A percentile compares a stretch with the other conserved stretches of the same genome.
Conservation (phyloP, 2,888 invertebrate species). For the Philonicus albiceps region DNA sequence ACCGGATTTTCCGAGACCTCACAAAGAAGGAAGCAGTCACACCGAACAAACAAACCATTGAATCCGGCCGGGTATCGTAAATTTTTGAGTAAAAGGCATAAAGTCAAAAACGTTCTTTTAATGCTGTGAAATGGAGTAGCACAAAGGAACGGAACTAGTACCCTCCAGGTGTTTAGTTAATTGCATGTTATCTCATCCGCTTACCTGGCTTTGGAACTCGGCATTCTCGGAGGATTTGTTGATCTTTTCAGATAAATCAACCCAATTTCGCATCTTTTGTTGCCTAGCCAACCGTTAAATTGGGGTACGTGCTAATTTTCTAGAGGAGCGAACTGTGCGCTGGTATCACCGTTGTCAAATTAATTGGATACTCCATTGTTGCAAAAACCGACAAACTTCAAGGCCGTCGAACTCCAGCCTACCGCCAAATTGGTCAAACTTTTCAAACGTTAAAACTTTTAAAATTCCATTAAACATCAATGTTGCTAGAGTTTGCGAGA, state of each 20-base stretch:
- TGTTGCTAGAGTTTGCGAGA: too few species aligned
- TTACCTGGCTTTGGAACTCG: constrained; percentile 6
- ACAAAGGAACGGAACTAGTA: constrained; percentile 36
- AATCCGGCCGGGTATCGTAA: constrained; percentile 4
- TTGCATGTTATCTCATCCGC: constrained; percentile 37
- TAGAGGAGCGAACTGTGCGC: not conserved
- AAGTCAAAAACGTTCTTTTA: constrained; percentile 33
- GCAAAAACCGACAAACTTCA: not conserved
- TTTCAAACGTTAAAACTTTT: too few species aligned
- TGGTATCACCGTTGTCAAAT: not conserved
- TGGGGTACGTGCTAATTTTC: constrained; percentile 11
- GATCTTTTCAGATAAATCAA: constrained; percentile 25
- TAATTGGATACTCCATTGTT: not conserved
- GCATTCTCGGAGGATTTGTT: constrained; percentile 3
- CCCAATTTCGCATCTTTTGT: not conserved
- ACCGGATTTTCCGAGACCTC: constrained; percentile 32
- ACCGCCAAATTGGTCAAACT: not conserved
- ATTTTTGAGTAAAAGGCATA: constrained; percentile 11
- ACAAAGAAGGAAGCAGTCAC: constrained; percentile 4
- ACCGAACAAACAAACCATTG: constrained; percentile 7
- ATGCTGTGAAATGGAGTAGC: constrained; percentile 23
- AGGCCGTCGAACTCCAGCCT: not conserved
- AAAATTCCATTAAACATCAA: too few species aligned
- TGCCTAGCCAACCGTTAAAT: not conserved
- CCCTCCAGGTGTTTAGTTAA: constrained; percentile 35